Conservation (phyloP, 2,113 vertebrate species). For the Pionites leucogaster region DNA sequence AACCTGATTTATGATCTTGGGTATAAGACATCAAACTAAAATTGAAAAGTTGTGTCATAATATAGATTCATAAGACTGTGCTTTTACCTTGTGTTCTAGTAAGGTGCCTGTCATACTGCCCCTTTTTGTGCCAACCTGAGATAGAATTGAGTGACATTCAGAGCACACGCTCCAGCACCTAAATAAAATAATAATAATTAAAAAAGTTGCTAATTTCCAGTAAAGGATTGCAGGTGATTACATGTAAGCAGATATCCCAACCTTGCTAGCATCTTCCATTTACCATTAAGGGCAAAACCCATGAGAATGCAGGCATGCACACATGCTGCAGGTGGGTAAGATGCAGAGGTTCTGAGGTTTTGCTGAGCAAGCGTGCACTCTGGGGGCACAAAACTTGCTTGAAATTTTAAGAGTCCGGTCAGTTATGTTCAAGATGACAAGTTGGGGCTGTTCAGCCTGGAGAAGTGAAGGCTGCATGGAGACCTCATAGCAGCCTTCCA, state of each 20-base stretch:
- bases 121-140: neutral
- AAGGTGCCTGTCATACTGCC: neutral
- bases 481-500: too few species aligned
- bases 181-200: neutral
- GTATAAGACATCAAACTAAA: neutral
- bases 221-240: neutral
- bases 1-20: neutral
- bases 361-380: neutral
- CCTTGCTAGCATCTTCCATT: neutral
- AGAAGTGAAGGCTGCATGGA: too few species aligned
- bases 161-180: neutral
- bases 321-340: accelerated
- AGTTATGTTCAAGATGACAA: neutral
- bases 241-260: neutral
- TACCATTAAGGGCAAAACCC: neutral
- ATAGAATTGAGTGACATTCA: neutral
- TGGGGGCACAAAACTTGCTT: accelerated
- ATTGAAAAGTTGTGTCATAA: neutral
- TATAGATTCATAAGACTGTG: neutral
- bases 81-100: neutral
- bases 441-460: too few species aligned
- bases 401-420: accelerated
- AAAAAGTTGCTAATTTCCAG: neutral
- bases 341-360: accelerated
- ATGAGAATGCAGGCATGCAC: accelerated